Percentiles rank a stretch among this genome's conserved stretches.
phyloP scores from a whole-genome alignment of 2,888 invertebrate genomes.

The Blastobasis adustella region DNA sequence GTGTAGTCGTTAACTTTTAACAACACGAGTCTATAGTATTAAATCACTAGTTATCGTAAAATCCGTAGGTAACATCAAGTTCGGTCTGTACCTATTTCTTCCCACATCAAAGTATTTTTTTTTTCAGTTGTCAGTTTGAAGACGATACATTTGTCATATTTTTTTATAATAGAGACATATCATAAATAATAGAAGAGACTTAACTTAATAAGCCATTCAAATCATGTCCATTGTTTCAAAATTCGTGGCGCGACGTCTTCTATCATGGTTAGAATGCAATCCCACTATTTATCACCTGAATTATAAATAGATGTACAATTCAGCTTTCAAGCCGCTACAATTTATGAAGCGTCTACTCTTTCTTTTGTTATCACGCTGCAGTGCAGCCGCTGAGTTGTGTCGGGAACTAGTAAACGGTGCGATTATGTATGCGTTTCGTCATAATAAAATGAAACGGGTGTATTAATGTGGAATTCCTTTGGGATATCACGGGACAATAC shows the following conservation, averaged over 20 bases:
- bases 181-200: too few species aligned
- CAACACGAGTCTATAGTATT: slow-evolving; percentile 9
- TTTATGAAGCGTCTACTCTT: neutral
- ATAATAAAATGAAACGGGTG: neutral
- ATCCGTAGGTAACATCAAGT: too few species aligned
- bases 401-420: neutral
- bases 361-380: neutral
- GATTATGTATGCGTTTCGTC: neutral
- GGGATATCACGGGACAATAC: slow-evolving; percentile 40
- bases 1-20: slow-evolving; percentile 25
- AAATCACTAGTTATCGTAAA: neutral
- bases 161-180: too few species aligned
- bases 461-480: slow-evolving; percentile 20
- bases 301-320: neutral
- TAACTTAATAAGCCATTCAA: slow-evolving; percentile 2
- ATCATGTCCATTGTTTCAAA: slow-evolving; percentile 12
- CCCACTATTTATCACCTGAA: neutral
- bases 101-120: too few species aligned
- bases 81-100: too few species aligned
- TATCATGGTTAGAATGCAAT: neutral
- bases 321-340: neutral
- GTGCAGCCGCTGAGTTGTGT: neutral
- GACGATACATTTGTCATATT: too few species aligned
- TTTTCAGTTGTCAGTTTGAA: too few species aligned
- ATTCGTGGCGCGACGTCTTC: slow-evolving; percentile 14